Base-by-base conservation (phyloP, 64 coral and sea anemone genomes). In the Hydrozoanthus tunicans region DNA sequence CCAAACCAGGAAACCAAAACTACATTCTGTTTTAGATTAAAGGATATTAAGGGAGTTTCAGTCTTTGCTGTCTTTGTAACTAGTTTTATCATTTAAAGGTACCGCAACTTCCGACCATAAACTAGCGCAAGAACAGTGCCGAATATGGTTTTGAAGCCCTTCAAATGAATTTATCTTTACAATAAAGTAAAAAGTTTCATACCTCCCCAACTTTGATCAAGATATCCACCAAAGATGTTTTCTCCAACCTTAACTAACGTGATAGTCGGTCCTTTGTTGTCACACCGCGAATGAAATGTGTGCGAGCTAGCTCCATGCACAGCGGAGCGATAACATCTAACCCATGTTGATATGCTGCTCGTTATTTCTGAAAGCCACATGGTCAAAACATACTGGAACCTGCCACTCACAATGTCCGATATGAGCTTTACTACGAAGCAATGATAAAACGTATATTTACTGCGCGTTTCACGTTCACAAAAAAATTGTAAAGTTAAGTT, bases 201-300 rank as follows among this genome's bases (percentile, higher is more conserved):
- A 96, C 94, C 94, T 90, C 94, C 94, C 94, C 94, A 96, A 62
- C 86, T 96, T 24, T 93, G 62, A 25, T 96, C 91, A 59, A 93
- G 88, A 74, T 93, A 90, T 13, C 94, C 94, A 53, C 94, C 94
- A 78, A 95, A 95, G 12, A 95, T 73, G 61, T 65, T 75, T 61
- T 89, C 82, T 43, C 74, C 64, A 11, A 82, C 83, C 17, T 58
- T 82, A 11, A 96, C 56, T 25, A 96, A 32, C 3, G 94, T 96
- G 20, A 96, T 53, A 13, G 94, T 90, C 9, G 94, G 94, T 3
- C 94, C 94, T 51, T 80, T 96, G 32, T 81, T 77, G n/a, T 96
- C 91, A 77, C 94, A 96, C 58, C 90, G 73, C 53, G 86, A 78
- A 57, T 96, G 94, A 67, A 96, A 96, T 3, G 70, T 76, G 11